Evolutionary conservation across 2,888 invertebrate genomes (phyloP), one percentile per base, ranked within the genome.

Genomic region (Cryptophagus acutangulus): DNA sequence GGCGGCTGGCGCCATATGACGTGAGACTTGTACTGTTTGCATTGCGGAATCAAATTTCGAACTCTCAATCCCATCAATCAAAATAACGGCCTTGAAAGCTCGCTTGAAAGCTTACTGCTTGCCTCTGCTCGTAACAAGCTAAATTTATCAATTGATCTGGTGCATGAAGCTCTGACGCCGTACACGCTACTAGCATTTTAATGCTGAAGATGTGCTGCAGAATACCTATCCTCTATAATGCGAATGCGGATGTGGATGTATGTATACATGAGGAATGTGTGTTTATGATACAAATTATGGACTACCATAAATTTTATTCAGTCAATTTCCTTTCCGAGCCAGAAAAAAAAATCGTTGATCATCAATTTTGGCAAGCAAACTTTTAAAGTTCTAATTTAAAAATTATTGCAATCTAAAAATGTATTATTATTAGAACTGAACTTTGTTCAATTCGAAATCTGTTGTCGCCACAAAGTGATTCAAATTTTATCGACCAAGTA

Each of bases 71-170:
- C 24, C 24, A 20, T 20, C 24, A 20, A 20, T 20, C 24, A 20
- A 20, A 20, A 20, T 20, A 6, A 31, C 12, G 12, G 31, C 31
- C 31, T 31, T 31, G 31, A 31, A 31, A 31, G 31, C n/a, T 12
- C 8, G 16, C 26, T 26, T n/a, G 26, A 13, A 8, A n/a, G n/a
- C n/a, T n/a, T n/a, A n/a, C n/a, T n/a, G n/a, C n/a, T n/a, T n/a
- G n/a, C n/a, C n/a, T n/a, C 33, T 25, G 15, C 25, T n/a, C 12
- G 36, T 36, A 14, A 24, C 24, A 18, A 15, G 24, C 24, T 36
- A 36, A 36, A 36, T 36, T 36, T 36, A 36, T 36, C 36, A 36
- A 36, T 36, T 36, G 36, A 36, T 36, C 36, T 14, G 24, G 36
- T 20, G 24, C 36, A 25, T 25, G 36, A 24, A 36, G 25, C 36